Base-by-base conservation (phyloP, 2,888 invertebrate species). In the Diploptera punctata region DNA sequence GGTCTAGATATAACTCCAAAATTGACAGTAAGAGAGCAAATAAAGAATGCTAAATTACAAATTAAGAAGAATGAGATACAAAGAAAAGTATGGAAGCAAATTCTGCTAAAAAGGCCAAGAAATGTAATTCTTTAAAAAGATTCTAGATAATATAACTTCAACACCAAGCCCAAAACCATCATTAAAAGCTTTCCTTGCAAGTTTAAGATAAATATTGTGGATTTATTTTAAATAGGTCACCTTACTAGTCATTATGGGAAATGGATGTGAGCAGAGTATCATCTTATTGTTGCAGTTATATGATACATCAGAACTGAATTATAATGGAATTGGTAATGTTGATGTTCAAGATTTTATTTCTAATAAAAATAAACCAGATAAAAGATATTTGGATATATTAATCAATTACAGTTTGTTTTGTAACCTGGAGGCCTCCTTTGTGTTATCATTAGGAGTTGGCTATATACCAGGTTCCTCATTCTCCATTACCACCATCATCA, bases 161-260 rank as follows among this genome's bases (percentile, higher is more conserved):
- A 68, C 61, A 19, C 18, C 31, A 62, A 65, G 24, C n/a, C 10
- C 67, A 68, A 68, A 49, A 67, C 62, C 67, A 52, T 68, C 49
- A 16, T 33, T 52, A 57, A 68, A 75, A 67, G 62, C 31, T 1
- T 70, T 70, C 26, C 29, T 70, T 7, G 44, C 44, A 19, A 70
- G 33, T 61, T 24, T 70, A 19, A 57, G 26, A 13, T 26, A n/a
- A 16, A 2, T 16, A 33, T 7, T 13, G 10, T 26, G 7, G 4
- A 26, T 26, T 60, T 24, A 71, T 26, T 26, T 7, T 26, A 67
- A 19, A 24, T 67, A 62, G 16, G 3, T 73, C n/a, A n/a, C n/a
- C n/a, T n/a, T n/a, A n/a, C n/a, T 16, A 38, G 5, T 71, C 5
- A 21, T 21, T 1, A 44, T 43, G 19, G 4, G 52, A 1, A 24